Base-by-base conservation (phyloP, 2,113 vertebrate species). In the Athene cunicularia region DNA sequence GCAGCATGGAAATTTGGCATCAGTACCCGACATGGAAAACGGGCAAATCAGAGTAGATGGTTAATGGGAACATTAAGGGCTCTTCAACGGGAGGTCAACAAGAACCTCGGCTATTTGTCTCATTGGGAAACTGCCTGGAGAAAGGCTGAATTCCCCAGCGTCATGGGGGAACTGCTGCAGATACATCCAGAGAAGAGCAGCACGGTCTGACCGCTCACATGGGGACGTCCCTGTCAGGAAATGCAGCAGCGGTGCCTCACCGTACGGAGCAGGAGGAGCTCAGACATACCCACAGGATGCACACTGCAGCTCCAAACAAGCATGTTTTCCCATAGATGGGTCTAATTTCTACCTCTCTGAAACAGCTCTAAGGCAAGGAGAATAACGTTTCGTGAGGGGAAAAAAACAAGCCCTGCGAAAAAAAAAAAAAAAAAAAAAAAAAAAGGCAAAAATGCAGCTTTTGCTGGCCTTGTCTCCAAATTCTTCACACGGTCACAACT, bases 241-340 rank as follows among this genome's bases (percentile, higher is more conserved):
- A 27, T 13, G 33, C 27, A 43, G 49, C 27, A 27, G 43, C 9
- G 5, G 11, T 22, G 6, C 27, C 52, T 81, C 37, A 2, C n/a
- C 5, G 1, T 18, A 17, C 5, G 28, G 30, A 28, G 13, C 17
- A 1, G 80, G 17, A 56, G 41, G 63, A 55, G 63, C 24, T 62
- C 6, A 3, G 49, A 49, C 12, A 10, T 4, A n/a, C 24, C 17
- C n/a, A 6, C 23, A 12, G 59, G 50, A 66, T 16, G 30, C 12
- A 33, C 18, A 1, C 9, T 7, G 1, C 59, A 24, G 50, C 47
- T 68, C 68, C 70, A 27, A 28, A 28, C 3, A 9, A 45, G 9
- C 14, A 4, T 0, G 5, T 47, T 24, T 43, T 16, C 27, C 19
- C 9, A 1, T 8, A 10, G 26, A 3, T 1, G 5, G 32, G 23